Evolutionary conservation across 2,888 invertebrate species (phyloP).

Genomic region (Caenorhabditis doughertyi): DNA sequence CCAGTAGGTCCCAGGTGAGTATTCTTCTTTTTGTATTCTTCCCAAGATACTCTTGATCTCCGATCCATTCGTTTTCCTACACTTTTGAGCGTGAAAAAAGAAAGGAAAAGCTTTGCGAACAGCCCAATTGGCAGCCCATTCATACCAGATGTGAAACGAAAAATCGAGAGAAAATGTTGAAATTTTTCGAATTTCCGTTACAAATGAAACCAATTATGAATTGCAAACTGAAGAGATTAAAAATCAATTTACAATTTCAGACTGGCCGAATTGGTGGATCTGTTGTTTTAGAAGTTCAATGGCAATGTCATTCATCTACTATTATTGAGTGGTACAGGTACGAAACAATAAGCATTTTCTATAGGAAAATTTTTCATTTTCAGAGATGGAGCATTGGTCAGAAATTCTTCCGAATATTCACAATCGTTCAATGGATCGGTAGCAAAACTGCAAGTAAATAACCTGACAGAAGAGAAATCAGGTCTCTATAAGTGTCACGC

Average conservation of each 20-base stretch:
- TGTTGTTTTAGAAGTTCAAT: constrained; percentile 78
- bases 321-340: constrained; percentile 82
- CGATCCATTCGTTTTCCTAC: constrained; percentile 40
- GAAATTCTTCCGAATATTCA: constrained; percentile 70
- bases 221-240: background rate
- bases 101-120: constrained; percentile 28
- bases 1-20: constrained; percentile 78
- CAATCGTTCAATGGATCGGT: constrained; percentile 79
- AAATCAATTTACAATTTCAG: constrained; percentile 19
- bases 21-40: background rate
- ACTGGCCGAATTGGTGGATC: constrained; percentile 73
- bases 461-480: constrained; percentile 74
- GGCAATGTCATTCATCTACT: constrained; percentile 81
- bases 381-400: constrained; percentile 78
- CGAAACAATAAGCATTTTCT: constrained; percentile 24
- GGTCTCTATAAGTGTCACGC: constrained; percentile 82
- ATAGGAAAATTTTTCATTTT: constrained; percentile 30
- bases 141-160: constrained; percentile 57
- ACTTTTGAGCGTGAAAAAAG: constrained; percentile 24
- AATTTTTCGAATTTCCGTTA: background rate
- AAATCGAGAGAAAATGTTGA: constrained; percentile 4
- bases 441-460: constrained; percentile 76
- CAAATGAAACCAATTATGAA: background rate
- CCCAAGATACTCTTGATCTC: constrained; percentile 12
- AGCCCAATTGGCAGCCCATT: constrained; percentile 55